Base-by-base conservation (phyloP, 2,113 vertebrate genomes). In the Gopherus flavomarginatus region DNA sequence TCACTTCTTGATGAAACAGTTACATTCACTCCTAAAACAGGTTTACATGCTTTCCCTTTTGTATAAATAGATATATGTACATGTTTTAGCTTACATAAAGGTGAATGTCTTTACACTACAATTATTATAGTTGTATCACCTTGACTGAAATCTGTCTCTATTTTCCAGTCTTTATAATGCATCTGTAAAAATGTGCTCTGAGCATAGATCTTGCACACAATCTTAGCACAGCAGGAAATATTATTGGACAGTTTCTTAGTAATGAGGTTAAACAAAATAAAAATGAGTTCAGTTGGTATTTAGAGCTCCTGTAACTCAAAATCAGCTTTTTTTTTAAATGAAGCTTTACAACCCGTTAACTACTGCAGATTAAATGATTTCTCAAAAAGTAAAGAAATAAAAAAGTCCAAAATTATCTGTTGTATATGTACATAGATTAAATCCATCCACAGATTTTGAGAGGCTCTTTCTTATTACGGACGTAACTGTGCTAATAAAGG, bases 21-120 rank as follows among this genome's bases (percentile, higher is more conserved):
- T 77, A 9, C 4, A 88, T 38, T 35, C 12, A 4, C 90, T 85
- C 31, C 86, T 0, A 1, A 26, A 5, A 24, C 49, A 50, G 6
- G 89, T 79, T 86, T 54, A 13, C 81, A 50, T 57, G 12, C 47
- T 80, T 65, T 42, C 50, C 10, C 21, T 92, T 44, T 38, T 38
- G 13, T 85, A 31, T 56, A 72, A 38, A 44, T 87, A 8, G 29
- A 87, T 38, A 10, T 38, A 8, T 4, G 35, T 65, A 69, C 59
- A 5, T 42, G 13, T 77, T 0, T 0, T 79, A 50, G 53, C 42
- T 21, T 44, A 0, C 44, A 52, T 59, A 77, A 95, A 56, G 47
- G 78, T 81, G 59, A 65, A 44, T 77, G 56, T 56, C 77, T 16
- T 49, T 92, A 24, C 7, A 38, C 27, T 85, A 62, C 56, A 91